Evolutionary conservation across 2,797 vertebrate genomes (phyloP), one percentile per base, ranked within the genome.

Genomic region (Molossus alvarezi): DNA sequence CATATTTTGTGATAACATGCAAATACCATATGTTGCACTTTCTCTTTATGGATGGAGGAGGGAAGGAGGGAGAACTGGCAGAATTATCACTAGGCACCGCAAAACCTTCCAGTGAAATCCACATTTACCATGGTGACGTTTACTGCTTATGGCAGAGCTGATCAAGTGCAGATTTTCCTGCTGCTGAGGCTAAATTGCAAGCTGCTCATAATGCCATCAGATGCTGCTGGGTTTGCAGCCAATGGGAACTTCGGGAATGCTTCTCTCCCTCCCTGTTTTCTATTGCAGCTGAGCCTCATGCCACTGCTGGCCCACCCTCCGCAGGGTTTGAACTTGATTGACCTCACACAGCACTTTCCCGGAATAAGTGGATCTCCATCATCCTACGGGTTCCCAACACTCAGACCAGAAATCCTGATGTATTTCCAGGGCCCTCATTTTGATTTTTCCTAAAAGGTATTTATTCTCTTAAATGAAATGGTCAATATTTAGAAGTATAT

Each of bases 81-180:
- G 97, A 97, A 97, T 98, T 98, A 97, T 98, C 97, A 97, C 97
- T 92, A 96, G 95, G 97, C 95, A 71, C 95, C 97, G 97, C 96
- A 97, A 72, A 97, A 92, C 87, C 87, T 96, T 95, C 80, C 93
- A 94, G 18, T 86, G 92, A 97, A 98, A 97, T 94, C 87, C 93
- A 21, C 90, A 85, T 51, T 94, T 94, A 96, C 97, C 0, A 0
- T 83, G 14, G 15, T 29, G 75, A 97, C 27, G 20, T 92, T 93
- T 97, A 96, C 97, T 92, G 6, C 17, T 95, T 97, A 95, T 95
- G 96, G 91, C 85, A 97, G 91, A 97, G 94, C 85, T 98, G 97
- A 98, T 98, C 97, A 98, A 97, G 94, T 97, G 97, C 98, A 98
- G 98, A 97, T 97, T 97, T 98, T 84, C 97, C 90, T 97, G 98